Evolutionary conservation across 2,888 invertebrate genomes (phyloP), one percentile per base, ranked within the genome.

Genomic region (Tridacna gigas): DNA sequence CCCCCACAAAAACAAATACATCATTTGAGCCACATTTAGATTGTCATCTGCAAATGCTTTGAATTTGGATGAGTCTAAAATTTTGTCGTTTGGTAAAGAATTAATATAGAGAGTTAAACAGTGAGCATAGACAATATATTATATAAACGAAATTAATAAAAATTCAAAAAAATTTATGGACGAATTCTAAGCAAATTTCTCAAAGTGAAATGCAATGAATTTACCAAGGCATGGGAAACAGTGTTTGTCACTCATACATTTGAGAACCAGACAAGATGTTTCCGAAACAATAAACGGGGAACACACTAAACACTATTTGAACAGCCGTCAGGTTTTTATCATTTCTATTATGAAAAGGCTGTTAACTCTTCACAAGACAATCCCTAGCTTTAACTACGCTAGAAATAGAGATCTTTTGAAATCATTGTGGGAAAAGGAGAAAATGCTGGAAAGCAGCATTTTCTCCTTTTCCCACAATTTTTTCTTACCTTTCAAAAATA

Each of bases 241-340:
- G 37, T 7, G 3, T 37, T 37, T 37, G 37, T 37, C 37, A 37
- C 7, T 2, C 37, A 7, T 37, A 37, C 37, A 37, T 71, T 51
- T 71, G 51, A 71, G 71, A 71, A 71, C 45, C 18, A 22, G 47
- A 51, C 71, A 71, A 71, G 71, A 45, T 71, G 71, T 71, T 37
- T 71, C 71, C 51, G 26, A 22, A 48, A 71, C 25, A 51, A 71
- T 71, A 71, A 71, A 71, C 71, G 4, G 12, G 28, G 69, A 71
- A 48, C 25, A 71, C 71, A 71, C 25, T 48, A 71, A 51, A 48
- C 45, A 22, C 22, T 71, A 51, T 71, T 71, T 71, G 71, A 71
- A 71, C 71, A 71, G 71, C 71, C 71, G 71, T 71, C 13, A 51
- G 48, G 22, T 71, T 69, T 71, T 71, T 45, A 45, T 37, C 15